Evolutionary conservation across 2,113 vertebrate species (phyloP).

Genomic region (Sciurus niger): DNA sequence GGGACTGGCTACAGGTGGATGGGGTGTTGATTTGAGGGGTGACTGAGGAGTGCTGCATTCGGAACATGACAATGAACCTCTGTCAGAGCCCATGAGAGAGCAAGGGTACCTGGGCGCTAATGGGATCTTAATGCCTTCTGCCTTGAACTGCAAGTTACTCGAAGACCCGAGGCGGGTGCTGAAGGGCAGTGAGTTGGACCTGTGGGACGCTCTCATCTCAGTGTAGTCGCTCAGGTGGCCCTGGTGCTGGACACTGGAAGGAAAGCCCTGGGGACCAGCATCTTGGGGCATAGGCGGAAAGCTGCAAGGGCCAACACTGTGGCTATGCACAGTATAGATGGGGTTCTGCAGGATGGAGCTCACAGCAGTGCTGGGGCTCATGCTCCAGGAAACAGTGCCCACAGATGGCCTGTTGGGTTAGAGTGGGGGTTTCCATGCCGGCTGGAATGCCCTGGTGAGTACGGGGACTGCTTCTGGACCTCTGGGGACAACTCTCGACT

Average conservation of each 20-base stretch:
- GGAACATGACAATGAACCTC: slow-evolving; percentile 95
- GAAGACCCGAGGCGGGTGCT: slow-evolving; percentile 95
- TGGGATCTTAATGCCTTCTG: slow-evolving; percentile 96
- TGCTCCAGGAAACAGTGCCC: slow-evolving; percentile 91
- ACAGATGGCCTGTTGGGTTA: slow-evolving; percentile 90
- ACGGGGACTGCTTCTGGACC: slow-evolving; percentile 92
- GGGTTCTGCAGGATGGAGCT: slow-evolving; percentile 97
- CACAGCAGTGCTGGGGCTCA: slow-evolving; percentile 94
- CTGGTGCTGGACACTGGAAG: slow-evolving; percentile 94
- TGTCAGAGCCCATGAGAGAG: slow-evolving; percentile 94
- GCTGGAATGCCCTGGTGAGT: slow-evolving; percentile 92
- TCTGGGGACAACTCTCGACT: slow-evolving; percentile 94
- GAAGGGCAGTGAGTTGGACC: slow-evolving; percentile 96
- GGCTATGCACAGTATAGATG: slow-evolving; percentile 96
- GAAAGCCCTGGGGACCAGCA: slow-evolving; percentile 92
- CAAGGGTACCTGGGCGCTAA: slow-evolving; percentile 94
- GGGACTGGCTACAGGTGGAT: slow-evolving; percentile 95
- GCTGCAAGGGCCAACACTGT: slow-evolving; percentile 92
- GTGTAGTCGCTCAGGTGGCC: slow-evolving; percentile 92
- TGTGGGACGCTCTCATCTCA: slow-evolving; percentile 93
- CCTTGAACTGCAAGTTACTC: slow-evolving; percentile 93
- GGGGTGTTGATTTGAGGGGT: slow-evolving; percentile 93
- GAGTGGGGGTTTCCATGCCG: slow-evolving; percentile 90
- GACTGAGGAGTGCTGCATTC: slow-evolving; percentile 97
- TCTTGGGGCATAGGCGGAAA: slow-evolving; percentile 92